These are phyloP conservation scores for Athalia rosae DNA, from an alignment of 2,888 invertebrate species.

Conservation along the genomic window DNA sequence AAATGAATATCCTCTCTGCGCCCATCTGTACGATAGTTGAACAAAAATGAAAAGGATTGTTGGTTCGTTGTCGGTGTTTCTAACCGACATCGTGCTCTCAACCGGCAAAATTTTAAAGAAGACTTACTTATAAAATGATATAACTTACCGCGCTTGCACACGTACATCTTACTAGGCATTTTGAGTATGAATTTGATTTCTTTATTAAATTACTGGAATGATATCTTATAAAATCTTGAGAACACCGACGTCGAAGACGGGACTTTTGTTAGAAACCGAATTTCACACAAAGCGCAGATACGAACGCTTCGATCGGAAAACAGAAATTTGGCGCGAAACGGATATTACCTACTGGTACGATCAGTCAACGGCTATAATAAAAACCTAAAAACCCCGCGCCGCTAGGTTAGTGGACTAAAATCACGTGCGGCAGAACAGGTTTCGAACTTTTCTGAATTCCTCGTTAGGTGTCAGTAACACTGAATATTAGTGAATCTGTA, in stretches of 20 bases:
- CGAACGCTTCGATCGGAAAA: background rate
- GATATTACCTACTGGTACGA: conserved; percentile 48
- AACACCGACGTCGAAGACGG: background rate
- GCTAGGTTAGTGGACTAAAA: no score
- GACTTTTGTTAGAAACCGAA: background rate
- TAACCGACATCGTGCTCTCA: conserved; percentile 11
- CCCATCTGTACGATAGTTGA: conserved; percentile 80
- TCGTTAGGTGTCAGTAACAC: no score
- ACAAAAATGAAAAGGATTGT: conserved; percentile 30
- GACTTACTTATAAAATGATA: background rate
- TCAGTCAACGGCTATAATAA: background rate
- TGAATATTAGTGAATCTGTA: no score
- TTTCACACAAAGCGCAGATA: background rate
- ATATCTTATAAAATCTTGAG: conserved; percentile 2
- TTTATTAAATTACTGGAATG: conserved; percentile 12
- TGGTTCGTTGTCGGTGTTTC: background rate
- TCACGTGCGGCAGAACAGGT: no score
- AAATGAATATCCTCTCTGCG: conserved; percentile 94
- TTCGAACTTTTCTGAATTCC: no score
- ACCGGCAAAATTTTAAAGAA: background rate
- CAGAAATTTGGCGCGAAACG: conserved; percentile 57
- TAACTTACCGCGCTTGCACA: conserved; percentile 74
- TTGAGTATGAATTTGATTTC: conserved; percentile 53
- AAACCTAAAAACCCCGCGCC: no score
- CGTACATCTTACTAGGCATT: conserved; percentile 71